phyloP scores from a whole-genome alignment of 2,113 vertebrate genomes.

The Anser cygnoides region DNA sequence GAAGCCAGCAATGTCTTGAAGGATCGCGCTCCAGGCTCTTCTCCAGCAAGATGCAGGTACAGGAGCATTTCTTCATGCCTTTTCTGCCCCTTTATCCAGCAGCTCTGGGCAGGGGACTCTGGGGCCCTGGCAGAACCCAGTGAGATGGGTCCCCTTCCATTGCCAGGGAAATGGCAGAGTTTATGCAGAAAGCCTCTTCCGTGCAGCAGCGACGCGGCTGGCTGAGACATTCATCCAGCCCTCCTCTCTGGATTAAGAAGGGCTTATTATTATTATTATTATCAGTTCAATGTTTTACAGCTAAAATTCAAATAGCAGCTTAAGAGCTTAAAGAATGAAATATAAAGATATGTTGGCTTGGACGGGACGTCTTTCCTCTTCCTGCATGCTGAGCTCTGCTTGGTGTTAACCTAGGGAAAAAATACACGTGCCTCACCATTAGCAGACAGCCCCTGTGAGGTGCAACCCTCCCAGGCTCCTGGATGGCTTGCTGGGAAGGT shows the following conservation, averaged over 20 bases:
- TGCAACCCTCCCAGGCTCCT: not conserved
- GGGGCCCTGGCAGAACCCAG: not conserved
- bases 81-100: not conserved
- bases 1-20: not conserved
- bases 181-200: not conserved
- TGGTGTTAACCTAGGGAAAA: not conserved
- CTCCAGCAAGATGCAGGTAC: not conserved
- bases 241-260: not conserved
- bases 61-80: not conserved
- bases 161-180: not conserved
- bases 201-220: not conserved
- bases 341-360: not conserved
- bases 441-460: no score
- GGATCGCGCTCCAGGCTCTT: not conserved
- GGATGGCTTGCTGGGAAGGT: not conserved
- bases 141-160: not conserved
- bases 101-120: accelerated
- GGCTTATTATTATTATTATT: not conserved
- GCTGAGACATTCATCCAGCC: not conserved
- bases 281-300: conserved; percentile 56
- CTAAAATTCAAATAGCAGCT: conserved; percentile 43
- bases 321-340: conserved; percentile 54
- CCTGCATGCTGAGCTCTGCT: not conserved
- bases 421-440: not conserved
- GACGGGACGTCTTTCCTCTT: not conserved